Conservation (phyloP, 2,113 vertebrate genomes). For the Athene cunicularia region DNA sequence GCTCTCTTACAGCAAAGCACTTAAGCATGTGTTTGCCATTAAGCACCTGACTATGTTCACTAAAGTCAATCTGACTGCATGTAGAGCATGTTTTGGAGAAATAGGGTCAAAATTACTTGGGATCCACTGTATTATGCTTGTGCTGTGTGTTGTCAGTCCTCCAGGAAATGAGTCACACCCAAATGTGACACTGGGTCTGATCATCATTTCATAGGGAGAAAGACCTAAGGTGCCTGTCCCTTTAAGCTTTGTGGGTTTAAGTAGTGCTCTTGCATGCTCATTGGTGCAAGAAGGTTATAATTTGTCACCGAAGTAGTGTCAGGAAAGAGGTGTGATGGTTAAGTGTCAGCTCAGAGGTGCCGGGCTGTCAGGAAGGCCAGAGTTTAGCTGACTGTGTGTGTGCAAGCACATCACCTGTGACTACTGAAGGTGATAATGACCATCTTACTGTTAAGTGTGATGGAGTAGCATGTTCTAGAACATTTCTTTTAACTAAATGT, state of each 20-base stretch:
- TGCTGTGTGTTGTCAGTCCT: neutral
- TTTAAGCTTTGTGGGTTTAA: neutral
- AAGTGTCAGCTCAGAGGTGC: neutral
- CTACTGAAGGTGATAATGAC: neutral
- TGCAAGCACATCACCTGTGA: neutral
- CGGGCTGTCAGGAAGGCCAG: neutral
- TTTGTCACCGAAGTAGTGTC: neutral
- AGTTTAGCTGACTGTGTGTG: neutral
- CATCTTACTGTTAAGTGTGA: too few relatives aligned
- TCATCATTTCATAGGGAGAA: neutral
- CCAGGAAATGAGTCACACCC: neutral
- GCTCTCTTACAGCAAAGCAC: neutral
- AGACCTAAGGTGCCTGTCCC: neutral
- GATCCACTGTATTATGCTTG: neutral
- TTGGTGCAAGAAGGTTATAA: neutral
- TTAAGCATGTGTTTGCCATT: neutral
- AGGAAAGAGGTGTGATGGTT: neutral
- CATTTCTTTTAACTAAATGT: neutral
- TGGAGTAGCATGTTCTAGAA: neutral
- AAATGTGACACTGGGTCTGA: rapidly evolving
- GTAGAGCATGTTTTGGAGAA: neutral
- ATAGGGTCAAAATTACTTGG: neutral
- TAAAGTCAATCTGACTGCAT: neutral
- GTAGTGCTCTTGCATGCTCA: neutral
- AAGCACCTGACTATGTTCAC: neutral